Conservation (phyloP, 2,113 vertebrate species). For the Anolis carolinensis region DNA sequence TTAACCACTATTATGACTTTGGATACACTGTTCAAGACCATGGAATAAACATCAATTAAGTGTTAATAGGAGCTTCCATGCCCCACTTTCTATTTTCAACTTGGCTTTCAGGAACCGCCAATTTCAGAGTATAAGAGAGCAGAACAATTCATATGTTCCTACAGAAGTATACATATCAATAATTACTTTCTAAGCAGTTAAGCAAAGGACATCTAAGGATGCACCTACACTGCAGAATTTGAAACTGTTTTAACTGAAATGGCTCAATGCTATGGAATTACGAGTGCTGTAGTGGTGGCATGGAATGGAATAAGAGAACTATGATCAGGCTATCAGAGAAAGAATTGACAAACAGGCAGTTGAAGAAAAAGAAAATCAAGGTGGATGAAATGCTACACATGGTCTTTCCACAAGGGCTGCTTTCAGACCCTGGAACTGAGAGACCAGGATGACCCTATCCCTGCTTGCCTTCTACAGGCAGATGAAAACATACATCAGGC, state of each 20-base stretch:
- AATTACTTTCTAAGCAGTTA: neutral
- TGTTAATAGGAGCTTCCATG: neutral
- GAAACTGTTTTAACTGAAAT: too few species aligned
- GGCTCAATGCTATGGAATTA: too few species aligned
- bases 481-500: too few species aligned
- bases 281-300: too few species aligned
- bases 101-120: neutral
- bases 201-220: neutral
- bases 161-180: accelerated
- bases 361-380: too few species aligned
- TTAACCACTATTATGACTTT: neutral
- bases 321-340: neutral
- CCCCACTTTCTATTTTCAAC: neutral
- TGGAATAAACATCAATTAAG: neutral
- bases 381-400: too few species aligned
- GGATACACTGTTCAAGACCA: neutral
- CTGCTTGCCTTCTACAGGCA: too few species aligned
- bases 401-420: too few species aligned
- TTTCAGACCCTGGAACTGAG: too few species aligned
- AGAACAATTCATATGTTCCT: neutral
- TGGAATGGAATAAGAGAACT: too few species aligned
- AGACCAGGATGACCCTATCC: too few species aligned
- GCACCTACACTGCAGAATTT: neutral
- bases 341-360: too few species aligned
- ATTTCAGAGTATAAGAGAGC: neutral